phyloP scores from a whole-genome alignment of 1,140 invertebrate genomes.

The Mamestra configurata region DNA sequence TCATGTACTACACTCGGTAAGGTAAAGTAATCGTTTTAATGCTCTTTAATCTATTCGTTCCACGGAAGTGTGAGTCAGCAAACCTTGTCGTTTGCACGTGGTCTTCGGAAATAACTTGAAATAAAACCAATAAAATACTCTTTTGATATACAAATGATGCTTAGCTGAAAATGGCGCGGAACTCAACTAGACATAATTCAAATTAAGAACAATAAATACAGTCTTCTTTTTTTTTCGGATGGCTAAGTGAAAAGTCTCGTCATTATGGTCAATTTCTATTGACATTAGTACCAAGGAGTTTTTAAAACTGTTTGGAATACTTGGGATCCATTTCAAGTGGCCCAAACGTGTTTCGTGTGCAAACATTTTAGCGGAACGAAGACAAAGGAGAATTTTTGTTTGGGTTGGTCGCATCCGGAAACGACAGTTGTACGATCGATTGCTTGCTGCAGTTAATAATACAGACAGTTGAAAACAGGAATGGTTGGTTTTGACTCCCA shows the following conservation, averaged over 20 bases:
- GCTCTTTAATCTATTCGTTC: conserved; percentile 37
- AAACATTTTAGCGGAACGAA: conserved; percentile 38
- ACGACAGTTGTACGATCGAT: conserved; percentile 26
- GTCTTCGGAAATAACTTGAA: conserved; percentile 27
- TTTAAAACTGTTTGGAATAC: conserved; percentile 26
- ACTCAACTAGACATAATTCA: not conserved
- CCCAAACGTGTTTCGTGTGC: conserved; percentile 39
- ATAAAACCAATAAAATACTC: not conserved
- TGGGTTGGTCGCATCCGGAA: conserved; percentile 38
- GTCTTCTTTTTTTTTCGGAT: not conserved
- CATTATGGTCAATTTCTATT: not conserved
- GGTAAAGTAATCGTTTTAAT: conserved; percentile 19
- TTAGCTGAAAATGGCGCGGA: not conserved
- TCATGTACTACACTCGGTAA: conserved; percentile 18
- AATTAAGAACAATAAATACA: not conserved
- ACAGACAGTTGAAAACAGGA: not conserved
- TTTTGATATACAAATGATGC: not conserved
- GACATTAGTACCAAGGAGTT: conserved; percentile 23
- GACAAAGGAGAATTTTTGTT: conserved; percentile 44
- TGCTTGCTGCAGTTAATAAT: not conserved
- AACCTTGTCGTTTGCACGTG: conserved; percentile 14
- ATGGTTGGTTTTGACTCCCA: not conserved
- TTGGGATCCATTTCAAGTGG: conserved; percentile 3
- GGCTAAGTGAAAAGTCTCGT: not conserved
- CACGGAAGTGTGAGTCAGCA: conserved; percentile 31